Evolutionary conservation across 2,797 vertebrate genomes (phyloP).

Genomic region (Gymnothorax reevesii): DNA sequence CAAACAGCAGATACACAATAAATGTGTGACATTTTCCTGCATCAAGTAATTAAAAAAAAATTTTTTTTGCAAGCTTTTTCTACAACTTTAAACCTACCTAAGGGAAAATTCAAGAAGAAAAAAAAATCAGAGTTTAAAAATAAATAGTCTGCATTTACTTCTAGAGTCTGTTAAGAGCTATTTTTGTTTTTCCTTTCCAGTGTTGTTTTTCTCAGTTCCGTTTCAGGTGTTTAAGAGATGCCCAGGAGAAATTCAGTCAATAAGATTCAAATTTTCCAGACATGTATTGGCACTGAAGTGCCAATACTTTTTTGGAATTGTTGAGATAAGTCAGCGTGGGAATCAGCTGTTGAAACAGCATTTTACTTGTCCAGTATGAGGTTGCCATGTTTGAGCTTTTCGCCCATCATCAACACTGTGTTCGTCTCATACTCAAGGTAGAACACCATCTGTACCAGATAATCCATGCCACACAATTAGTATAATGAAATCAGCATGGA

Average conservation of each 20-base stretch:
- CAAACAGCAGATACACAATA: too few species aligned
- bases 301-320: neutral
- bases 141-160: neutral
- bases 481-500: neutral
- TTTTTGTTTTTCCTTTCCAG: neutral
- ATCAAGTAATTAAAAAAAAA: too few species aligned
- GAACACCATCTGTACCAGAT: neutral
- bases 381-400: too few species aligned
- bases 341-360: neutral
- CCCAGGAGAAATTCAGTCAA: neutral
- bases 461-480: neutral
- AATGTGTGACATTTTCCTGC: too few species aligned
- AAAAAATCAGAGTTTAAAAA: neutral
- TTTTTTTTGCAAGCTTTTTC: too few species aligned
- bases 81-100: too few species aligned
- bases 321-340: neutral
- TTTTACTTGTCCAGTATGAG: neutral
- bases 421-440: neutral
- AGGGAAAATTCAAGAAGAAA: too few species aligned
- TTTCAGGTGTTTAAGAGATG: neutral
- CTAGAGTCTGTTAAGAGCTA: neutral
- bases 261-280: neutral
- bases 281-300: too few species aligned
- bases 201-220: slow-evolving; percentile 2
- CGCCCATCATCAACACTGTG: too few species aligned